Evolutionary conservation across 2,888 invertebrate genomes (phyloP).

Genomic region (Augiades crinisus): DNA sequence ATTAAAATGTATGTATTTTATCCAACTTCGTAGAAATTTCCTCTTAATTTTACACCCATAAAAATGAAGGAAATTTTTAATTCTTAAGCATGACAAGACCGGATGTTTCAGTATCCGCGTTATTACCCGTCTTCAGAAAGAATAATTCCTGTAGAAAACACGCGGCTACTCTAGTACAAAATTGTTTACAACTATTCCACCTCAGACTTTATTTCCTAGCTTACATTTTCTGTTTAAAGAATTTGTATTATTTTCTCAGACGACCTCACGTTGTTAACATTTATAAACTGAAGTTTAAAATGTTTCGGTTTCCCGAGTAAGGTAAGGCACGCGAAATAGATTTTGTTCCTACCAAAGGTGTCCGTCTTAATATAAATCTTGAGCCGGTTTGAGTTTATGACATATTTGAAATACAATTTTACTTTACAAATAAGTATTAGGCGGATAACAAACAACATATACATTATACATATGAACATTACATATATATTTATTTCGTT

Average conservation of each 20-base stretch:
- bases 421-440: no score
- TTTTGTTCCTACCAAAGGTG: conserved; percentile 1
- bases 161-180: conserved; percentile 21
- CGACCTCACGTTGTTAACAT: conserved; percentile 20
- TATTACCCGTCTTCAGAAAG: conserved; percentile 25
- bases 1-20: background rate
- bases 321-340: background rate
- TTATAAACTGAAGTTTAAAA: conserved; percentile 20
- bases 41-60: background rate
- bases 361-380: no score
- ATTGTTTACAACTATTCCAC: conserved; percentile 20
- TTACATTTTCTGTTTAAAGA: conserved; percentile 11
- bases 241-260: conserved; percentile 20
- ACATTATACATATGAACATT: no score
- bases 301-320: background rate
- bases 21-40: background rate
- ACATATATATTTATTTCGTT: no score
- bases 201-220: conserved; percentile 17
- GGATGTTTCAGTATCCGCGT: conserved; percentile 29
- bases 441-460: no score
- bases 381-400: background rate
- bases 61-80: conserved; percentile 2
- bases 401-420: no score
- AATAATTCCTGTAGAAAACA: conserved; percentile 30
- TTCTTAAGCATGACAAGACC: conserved; percentile 1